phyloP scores from a whole-genome alignment of 2,113 vertebrate species.

The Psilopsiagon aurifrons region DNA sequence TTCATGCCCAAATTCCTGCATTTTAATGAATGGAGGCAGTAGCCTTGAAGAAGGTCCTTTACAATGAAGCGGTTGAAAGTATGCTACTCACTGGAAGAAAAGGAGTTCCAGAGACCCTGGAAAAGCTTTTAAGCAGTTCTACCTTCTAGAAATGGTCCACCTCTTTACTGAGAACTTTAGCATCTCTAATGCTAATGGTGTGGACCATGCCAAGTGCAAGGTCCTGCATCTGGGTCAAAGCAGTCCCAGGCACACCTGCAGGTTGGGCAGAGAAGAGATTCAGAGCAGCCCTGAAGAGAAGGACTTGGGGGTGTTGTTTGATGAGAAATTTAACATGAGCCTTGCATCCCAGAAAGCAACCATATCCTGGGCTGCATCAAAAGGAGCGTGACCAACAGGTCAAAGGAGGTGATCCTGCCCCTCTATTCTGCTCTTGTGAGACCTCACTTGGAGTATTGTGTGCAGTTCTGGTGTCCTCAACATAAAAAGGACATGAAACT shows the following conservation, averaged over 20 bases:
- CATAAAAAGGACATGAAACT: too few relatives aligned
- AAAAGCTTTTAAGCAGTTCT: background rate
- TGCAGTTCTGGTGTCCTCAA: too few relatives aligned
- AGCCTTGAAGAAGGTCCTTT: background rate
- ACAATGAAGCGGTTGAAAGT: background rate
- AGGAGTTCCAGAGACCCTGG: background rate
- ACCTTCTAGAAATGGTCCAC: background rate
- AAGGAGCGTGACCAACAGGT: background rate
- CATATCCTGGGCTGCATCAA: background rate
- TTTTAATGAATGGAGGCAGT: background rate
- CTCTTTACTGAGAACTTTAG: background rate
- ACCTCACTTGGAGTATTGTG: too few relatives aligned
- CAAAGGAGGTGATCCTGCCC: background rate
- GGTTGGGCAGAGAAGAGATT: background rate
- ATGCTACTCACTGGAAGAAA: background rate
- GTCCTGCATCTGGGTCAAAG: background rate
- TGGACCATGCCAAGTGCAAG: background rate
- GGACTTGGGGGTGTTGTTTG: background rate
- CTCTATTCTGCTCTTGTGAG: too few relatives aligned
- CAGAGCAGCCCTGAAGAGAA: background rate
- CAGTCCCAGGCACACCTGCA: background rate
- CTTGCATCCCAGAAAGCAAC: background rate
- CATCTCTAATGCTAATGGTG: background rate
- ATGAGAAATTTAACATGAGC: background rate
- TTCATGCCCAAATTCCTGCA: background rate